Conservation (phyloP, 2,888 invertebrate species). For the Melieria picta region DNA sequence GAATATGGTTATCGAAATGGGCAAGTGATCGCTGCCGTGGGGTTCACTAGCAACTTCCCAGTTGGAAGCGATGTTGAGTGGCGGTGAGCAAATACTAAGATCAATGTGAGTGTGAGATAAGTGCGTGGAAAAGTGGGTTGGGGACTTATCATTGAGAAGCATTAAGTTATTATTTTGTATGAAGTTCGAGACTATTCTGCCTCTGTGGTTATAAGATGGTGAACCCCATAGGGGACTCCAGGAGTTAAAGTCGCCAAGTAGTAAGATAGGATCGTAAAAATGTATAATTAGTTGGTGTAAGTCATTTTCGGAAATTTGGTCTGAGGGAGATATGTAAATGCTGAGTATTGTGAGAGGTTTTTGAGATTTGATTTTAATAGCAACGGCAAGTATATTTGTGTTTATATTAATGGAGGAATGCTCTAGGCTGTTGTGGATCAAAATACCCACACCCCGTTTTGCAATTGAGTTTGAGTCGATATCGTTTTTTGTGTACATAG, state of each 20-base stretch:
- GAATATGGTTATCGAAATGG: slow-evolving; percentile 1
- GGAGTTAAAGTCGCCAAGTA: slow-evolving; percentile 11
- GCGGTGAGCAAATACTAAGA: slow-evolving; percentile 4
- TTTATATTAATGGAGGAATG: neutral
- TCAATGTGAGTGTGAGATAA: slow-evolving; percentile 12
- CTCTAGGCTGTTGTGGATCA: neutral
- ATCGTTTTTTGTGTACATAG: neutral
- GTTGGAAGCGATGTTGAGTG: neutral
- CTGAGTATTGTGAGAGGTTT: neutral
- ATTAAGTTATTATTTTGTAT: slow-evolving; percentile 7
- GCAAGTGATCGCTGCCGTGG: slow-evolving; percentile 22
- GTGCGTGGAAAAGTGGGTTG: slow-evolving; percentile 24
- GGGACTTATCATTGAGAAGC: slow-evolving; percentile 13
- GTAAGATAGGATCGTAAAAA: neutral
- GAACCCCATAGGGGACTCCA: slow-evolving; percentile 24
- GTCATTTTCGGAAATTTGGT: neutral
- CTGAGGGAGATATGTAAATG: too few relatives aligned
- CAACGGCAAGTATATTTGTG: neutral
- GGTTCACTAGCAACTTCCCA: slow-evolving; percentile 5
- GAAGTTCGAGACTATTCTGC: slow-evolving; percentile 2
- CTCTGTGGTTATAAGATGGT: neutral
- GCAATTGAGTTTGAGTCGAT: neutral
- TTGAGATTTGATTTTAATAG: slow-evolving; percentile 2
- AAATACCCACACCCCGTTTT: neutral
- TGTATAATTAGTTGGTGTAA: neutral